Percentiles rank a stretch among this genome's conserved stretches.
These are phyloP conservation scores for Diorhabda elongata DNA, from an alignment of 1,140 invertebrate species.

Conservation along the genomic window DNA sequence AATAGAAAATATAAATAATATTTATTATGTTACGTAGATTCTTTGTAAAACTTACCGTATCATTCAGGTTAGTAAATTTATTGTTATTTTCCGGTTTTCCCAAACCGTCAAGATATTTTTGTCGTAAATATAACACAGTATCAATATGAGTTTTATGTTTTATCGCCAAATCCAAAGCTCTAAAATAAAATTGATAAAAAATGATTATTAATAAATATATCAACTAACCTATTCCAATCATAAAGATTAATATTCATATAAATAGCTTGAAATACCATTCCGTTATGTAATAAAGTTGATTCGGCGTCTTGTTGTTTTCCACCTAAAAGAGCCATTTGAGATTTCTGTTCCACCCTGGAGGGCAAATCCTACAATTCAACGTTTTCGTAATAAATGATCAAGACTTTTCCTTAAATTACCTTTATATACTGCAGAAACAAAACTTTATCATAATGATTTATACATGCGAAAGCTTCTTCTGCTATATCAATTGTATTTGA, in stretches of 20 bases:
- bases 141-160: constrained; percentile 77
- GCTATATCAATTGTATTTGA: constrained; percentile 69
- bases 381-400: constrained; percentile 4
- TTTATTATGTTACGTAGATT: too few relatives aligned
- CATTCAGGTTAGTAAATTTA: constrained; percentile 61
- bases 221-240: constrained; percentile 72
- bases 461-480: constrained; percentile 90
- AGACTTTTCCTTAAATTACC: constrained; percentile 43
- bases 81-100: constrained; percentile 74
- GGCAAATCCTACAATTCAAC: constrained; percentile 47
- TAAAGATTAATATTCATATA: constrained; percentile 76
- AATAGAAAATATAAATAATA: too few relatives aligned
- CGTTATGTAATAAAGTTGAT: constrained; percentile 74
- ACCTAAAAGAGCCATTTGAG: constrained; percentile 76
- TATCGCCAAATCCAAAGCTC: constrained; percentile 78
- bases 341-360: constrained; percentile 60
- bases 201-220: not conserved
- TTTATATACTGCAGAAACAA: constrained; percentile 83
- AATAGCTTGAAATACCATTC: constrained; percentile 72
- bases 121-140: constrained; percentile 70
- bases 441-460: constrained; percentile 88
- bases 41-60: constrained; percentile 32
- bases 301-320: constrained; percentile 80
- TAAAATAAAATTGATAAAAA: constrained; percentile 41
- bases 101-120: constrained; percentile 69